phyloP scores from a whole-genome alignment of 2,888 invertebrate genomes.

The Ornithoptera priamus region DNA sequence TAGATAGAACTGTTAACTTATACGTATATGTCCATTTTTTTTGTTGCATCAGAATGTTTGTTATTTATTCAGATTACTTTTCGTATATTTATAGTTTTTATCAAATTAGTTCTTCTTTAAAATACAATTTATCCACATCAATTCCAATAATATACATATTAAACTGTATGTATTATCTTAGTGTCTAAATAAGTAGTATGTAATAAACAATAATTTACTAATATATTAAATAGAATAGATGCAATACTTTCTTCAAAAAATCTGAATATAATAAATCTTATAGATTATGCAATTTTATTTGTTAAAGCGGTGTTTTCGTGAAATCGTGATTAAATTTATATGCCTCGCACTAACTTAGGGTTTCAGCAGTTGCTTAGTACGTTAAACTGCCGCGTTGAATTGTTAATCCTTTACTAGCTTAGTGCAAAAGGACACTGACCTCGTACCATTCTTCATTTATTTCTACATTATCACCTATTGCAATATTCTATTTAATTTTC shows the following conservation, averaged over 20 bases:
- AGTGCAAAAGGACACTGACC: conserved; percentile 36
- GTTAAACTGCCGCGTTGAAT: conserved; percentile 71
- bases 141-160: too few species aligned
- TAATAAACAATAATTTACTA: too few species aligned
- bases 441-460: too few species aligned
- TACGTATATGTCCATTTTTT: conserved; percentile 1
- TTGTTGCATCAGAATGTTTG: neutral
- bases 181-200: too few species aligned
- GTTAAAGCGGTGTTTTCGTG: conserved; percentile 20
- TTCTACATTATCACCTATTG: too few species aligned
- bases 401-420: conserved; percentile 68
- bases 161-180: too few species aligned
- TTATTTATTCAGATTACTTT: neutral
- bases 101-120: neutral
- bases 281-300: conserved; percentile 3
- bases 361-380: conserved; percentile 71
- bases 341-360: conserved; percentile 55
- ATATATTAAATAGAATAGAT: too few species aligned
- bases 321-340: conserved; percentile 36
- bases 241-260: neutral
- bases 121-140: too few species aligned
- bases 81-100: neutral
- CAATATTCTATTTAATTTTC: too few species aligned
- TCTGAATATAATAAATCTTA: neutral
- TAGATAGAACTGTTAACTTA: conserved; percentile 23